These are phyloP conservation scores for Limnephilus auricula DNA, from an alignment of 2,888 invertebrate species.

Conservation along the genomic window DNA sequence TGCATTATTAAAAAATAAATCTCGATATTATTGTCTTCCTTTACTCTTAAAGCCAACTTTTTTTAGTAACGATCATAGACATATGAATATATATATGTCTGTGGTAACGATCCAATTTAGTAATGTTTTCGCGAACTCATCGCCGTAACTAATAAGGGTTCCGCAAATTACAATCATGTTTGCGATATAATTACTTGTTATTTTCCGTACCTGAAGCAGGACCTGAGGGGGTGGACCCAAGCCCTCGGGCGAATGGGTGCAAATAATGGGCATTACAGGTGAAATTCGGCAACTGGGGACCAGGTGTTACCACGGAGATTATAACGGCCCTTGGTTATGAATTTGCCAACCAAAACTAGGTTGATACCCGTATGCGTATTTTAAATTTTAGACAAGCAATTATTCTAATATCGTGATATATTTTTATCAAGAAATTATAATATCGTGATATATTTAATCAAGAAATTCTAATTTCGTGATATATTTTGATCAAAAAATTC, in stretches of 20 bases:
- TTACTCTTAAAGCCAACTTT: not conserved
- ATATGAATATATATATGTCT: no score
- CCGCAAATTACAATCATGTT: not conserved
- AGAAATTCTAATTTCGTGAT: no score
- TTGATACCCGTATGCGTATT: not conserved
- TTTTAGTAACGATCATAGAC: not conserved
- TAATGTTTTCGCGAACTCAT: conserved; percentile 2
- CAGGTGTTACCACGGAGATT: conserved; percentile 16
- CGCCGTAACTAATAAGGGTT: conserved; percentile 2
- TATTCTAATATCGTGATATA: not conserved
- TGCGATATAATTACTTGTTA: not conserved
- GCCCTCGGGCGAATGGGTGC: not conserved
- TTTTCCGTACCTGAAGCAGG: not conserved
- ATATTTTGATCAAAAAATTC: no score
- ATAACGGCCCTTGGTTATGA: conserved; percentile 12
- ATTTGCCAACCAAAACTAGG: not conserved
- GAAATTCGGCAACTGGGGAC: conserved; percentile 3
- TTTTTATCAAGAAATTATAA: no score
- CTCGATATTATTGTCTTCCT: not conserved
- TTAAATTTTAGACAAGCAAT: not conserved
- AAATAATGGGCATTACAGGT: conserved; percentile 32
- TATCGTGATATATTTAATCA: no score
- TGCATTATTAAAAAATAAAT: not conserved
- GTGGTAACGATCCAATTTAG: not conserved
- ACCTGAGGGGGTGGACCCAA: not conserved